These are phyloP conservation scores for Chrysotoxum bicinctum DNA, from an alignment of 2,888 invertebrate genomes.

Conservation along the genomic window DNA sequence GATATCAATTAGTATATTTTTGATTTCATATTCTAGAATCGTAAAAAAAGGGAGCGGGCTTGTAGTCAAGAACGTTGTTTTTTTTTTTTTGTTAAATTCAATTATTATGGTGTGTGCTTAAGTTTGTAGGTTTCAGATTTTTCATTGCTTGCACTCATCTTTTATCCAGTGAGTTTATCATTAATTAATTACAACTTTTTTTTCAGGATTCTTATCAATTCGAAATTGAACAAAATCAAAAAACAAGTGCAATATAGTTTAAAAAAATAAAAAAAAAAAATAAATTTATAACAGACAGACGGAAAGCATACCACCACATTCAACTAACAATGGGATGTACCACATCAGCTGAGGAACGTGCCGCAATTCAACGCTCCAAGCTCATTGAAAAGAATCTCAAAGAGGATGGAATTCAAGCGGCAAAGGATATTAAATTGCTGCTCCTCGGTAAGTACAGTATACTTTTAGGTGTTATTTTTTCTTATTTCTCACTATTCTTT, in stretches of 20 bases:
- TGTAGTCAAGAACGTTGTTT: background rate
- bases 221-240: conserved; percentile 4
- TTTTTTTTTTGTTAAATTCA: conserved; percentile 1
- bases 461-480: conserved; percentile 1
- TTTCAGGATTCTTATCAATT: conserved; percentile 33
- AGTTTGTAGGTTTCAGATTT: background rate
- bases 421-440: conserved; percentile 99
- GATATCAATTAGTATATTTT: conserved; percentile 63
- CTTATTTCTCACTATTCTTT: conserved; percentile 1
- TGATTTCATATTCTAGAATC: conserved; percentile 44
- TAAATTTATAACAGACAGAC: conserved; percentile 53
- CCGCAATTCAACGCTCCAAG: conserved; percentile 97
- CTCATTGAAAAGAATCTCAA: conserved; percentile 98
- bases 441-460: conserved; percentile 90
- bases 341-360: conserved; percentile 99
- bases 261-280: conserved; percentile 9
- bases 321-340: conserved; percentile 95
- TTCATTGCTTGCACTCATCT: conserved; percentile 10
- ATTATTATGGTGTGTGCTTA: background rate
- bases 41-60: conserved; percentile 3
- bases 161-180: background rate
- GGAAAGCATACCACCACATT: conserved; percentile 47
- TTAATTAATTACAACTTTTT: conserved; percentile 34
- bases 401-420: conserved; percentile 98
- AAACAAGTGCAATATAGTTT: conserved; percentile 57